Evolutionary conservation across 2,113 vertebrate species (phyloP).

Genomic region (Oncorhynchus mykiss): DNA sequence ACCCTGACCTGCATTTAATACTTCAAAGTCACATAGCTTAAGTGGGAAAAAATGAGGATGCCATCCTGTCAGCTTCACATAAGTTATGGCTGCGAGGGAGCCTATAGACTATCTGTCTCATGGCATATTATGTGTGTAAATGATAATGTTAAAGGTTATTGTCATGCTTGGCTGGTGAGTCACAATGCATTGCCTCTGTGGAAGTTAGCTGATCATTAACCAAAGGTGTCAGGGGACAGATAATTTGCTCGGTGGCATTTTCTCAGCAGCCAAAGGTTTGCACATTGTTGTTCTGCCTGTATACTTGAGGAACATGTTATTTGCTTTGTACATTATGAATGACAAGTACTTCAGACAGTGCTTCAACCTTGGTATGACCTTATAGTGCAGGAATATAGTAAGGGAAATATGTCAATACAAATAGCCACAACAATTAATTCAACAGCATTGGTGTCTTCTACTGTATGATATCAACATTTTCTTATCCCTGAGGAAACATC

Average conservation of each 20-base stretch:
- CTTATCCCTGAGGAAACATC: too few relatives aligned
- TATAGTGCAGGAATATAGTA: neutral
- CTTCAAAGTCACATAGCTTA: constrained; percentile 64
- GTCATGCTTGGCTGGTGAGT: constrained; percentile 63
- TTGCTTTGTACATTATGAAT: constrained; percentile 35
- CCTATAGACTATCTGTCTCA: constrained; percentile 68
- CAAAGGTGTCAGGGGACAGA: constrained; percentile 67
- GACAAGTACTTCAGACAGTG: neutral
- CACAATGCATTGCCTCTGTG: constrained; percentile 59
- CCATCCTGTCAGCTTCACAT: constrained; percentile 54
- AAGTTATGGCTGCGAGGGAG: constrained; percentile 60
- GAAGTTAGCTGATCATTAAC: constrained; percentile 69
- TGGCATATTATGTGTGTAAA: constrained; percentile 67
- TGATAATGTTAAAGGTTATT: constrained; percentile 75
- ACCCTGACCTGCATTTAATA: constrained; percentile 45
- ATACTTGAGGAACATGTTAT: constrained; percentile 24
- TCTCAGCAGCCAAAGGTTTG: constrained; percentile 57
- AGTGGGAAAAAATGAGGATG: constrained; percentile 45
- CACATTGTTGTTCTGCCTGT: constrained; percentile 25
- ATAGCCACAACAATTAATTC: too few relatives aligned
- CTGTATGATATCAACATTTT: too few relatives aligned
- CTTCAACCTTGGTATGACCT: neutral
- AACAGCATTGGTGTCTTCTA: too few relatives aligned
- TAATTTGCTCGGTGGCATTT: constrained; percentile 59
- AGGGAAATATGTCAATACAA: too few relatives aligned